A percentile compares a stretch with the other conserved stretches of the same genome.
Conservation (phyloP, 2,113 vertebrate species). For the Rhinichthys klamathensis region DNA sequence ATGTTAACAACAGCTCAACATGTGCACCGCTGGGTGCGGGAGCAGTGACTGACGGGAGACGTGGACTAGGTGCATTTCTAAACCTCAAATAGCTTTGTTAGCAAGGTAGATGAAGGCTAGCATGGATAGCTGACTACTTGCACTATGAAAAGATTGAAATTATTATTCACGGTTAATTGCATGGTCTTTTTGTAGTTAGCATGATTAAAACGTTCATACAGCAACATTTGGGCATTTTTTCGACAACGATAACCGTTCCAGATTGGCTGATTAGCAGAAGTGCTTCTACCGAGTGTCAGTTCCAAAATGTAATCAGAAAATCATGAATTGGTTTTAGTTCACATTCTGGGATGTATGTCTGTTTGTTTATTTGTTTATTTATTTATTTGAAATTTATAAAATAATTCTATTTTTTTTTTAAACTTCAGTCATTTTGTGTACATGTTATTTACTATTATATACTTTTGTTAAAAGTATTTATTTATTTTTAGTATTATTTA, state of each 20-base stretch:
- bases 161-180: background rate
- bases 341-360: background rate
- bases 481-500: background rate
- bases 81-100: background rate
- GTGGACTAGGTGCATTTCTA: background rate
- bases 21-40: background rate
- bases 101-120: background rate
- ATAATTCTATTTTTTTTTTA: background rate
- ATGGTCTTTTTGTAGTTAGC: background rate
- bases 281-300: background rate
- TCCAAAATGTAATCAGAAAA: background rate
- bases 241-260: too few relatives aligned
- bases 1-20: constrained; percentile 27
- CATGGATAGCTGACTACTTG: background rate
- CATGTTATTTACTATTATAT: too few relatives aligned
- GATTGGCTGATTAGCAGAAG: background rate
- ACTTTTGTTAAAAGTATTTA: too few relatives aligned
- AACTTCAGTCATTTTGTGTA: background rate
- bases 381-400: background rate
- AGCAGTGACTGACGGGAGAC: too few relatives aligned
- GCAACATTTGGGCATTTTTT: too few relatives aligned
- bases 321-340: background rate
- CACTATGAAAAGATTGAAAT: background rate
- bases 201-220: background rate
- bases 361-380: background rate